Base-by-base conservation (phyloP, 2,888 invertebrate genomes). In the Furcula furcula region DNA sequence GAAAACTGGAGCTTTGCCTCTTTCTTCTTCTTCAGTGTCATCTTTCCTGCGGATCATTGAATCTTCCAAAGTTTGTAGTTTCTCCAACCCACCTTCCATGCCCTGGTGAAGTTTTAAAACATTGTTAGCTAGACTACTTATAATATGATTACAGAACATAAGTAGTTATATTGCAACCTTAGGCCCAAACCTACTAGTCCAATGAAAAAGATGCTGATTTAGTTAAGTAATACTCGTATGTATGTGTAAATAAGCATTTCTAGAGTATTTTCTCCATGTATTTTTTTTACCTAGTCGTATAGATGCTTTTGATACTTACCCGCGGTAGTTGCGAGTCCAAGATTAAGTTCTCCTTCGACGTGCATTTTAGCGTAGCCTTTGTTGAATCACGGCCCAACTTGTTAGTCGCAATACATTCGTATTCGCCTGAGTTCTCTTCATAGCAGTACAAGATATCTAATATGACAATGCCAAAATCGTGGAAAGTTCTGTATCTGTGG, bases 401-500 rank as follows among this genome's bases (percentile, higher is more conserved):
- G 69, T 98, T 98, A 11, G 93, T 93, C 20, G 98, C 98, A 62
- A 97, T 91, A 71, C 98, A 98, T 85, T 98, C 97, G 72, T 98
- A 98, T 40, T 93, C 93, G 31, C 98, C 98, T 26, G 96, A 96
- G 76, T 98, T 98, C 85, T 98, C 97, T 82, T 97, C 98, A 72
- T 98, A 98, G 67, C 97, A 98, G 70, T 98, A 98, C 20, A 97
- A 83, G 59, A 98, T 98, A 68, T 98, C 98, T 67, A 98, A 90
- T 58, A 98, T 97, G 29, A 98, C 98, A 66, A 97, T 96, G 42
- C 98, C 98, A 76, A 98, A 98, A 72, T 98, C 98, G 71, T 98
- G 97, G 94, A 98, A 97, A 34, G 98, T 98, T 58, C 98, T 93
- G 81, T 98, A 99, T 52, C 99, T 93, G 79, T 98, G 98, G 31